A percentile compares a stretch with the other conserved stretches of the same genome.
These are phyloP conservation scores for Nasalis larvatus DNA, from an alignment of 2,113 vertebrate species.

Conservation along the genomic window DNA sequence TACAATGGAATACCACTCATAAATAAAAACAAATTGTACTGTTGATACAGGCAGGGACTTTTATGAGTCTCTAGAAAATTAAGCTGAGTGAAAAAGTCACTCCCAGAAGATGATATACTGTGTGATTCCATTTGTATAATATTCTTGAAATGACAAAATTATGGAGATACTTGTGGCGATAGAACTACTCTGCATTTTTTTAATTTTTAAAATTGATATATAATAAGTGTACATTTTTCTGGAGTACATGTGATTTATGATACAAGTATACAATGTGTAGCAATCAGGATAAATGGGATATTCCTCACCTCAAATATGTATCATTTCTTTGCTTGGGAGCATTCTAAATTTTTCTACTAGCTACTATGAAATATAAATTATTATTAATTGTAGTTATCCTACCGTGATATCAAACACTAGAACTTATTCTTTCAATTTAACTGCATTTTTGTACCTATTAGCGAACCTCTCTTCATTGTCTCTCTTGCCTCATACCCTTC, in stretches of 20 bases:
- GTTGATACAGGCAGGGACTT: background rate
- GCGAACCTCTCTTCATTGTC: background rate
- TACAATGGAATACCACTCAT: fast-evolving
- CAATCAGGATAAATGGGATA: background rate
- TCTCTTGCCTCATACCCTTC: background rate
- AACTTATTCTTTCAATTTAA: background rate
- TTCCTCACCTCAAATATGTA: background rate
- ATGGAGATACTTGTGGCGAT: background rate
- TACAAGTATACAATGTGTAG: background rate
- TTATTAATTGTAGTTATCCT: background rate
- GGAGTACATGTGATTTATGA: background rate
- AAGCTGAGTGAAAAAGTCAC: background rate
- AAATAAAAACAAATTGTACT: no score
- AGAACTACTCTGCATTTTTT: background rate
- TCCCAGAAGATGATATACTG: background rate
- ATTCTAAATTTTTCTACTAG: background rate
- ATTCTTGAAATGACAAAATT: background rate
- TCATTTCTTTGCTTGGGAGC: background rate
- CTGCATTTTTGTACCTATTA: background rate
- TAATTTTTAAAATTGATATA: background rate
- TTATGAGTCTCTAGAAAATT: background rate
- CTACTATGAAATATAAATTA: background rate
- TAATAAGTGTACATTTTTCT: background rate
- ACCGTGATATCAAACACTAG: background rate
- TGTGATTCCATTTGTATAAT: background rate